These are phyloP conservation scores for Eleutherodactylus coqui DNA, from an alignment of 2,797 vertebrate species.

Conservation along the genomic window DNA sequence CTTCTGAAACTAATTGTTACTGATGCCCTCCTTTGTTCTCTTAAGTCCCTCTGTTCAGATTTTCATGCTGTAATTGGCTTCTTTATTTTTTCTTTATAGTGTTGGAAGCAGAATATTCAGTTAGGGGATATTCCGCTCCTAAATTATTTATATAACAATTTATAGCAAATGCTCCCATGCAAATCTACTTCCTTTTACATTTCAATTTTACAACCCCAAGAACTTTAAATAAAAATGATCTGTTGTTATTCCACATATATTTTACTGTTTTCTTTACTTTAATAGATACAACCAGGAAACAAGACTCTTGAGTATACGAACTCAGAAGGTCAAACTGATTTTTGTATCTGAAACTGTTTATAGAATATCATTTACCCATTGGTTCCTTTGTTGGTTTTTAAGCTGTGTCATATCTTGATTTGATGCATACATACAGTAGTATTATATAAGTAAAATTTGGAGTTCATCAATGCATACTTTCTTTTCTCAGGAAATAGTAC, in stretches of 20 bases:
- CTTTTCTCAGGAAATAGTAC: background rate
- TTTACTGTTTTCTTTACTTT: constrained; percentile 39
- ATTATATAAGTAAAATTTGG: background rate
- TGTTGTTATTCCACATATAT: constrained; percentile 1
- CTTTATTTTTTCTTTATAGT: constrained; percentile 60
- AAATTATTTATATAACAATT: constrained; percentile 64
- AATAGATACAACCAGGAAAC: constrained; percentile 16
- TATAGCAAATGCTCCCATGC: constrained; percentile 56
- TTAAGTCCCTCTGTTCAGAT: constrained; percentile 63
- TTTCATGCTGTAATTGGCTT: constrained; percentile 62
- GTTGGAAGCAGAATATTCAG: constrained; percentile 56
- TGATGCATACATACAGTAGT: background rate
- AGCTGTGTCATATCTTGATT: background rate
- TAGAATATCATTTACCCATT: background rate
- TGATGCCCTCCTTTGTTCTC: constrained; percentile 63
- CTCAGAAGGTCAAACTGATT: background rate
- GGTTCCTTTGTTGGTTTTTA: background rate
- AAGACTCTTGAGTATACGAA: background rate
- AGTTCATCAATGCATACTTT: too few species aligned
- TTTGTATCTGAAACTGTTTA: background rate
- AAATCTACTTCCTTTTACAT: constrained; percentile 53
- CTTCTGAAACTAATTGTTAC: constrained; percentile 65
- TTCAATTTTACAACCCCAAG: constrained; percentile 31
- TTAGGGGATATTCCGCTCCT: constrained; percentile 56
- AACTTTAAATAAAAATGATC: constrained; percentile 38